Percentiles rank a stretch among this genome's conserved stretches.
These are phyloP conservation scores for Fundulus diaphanus DNA, from an alignment of 2,797 vertebrate species.

Conservation along the genomic window DNA sequence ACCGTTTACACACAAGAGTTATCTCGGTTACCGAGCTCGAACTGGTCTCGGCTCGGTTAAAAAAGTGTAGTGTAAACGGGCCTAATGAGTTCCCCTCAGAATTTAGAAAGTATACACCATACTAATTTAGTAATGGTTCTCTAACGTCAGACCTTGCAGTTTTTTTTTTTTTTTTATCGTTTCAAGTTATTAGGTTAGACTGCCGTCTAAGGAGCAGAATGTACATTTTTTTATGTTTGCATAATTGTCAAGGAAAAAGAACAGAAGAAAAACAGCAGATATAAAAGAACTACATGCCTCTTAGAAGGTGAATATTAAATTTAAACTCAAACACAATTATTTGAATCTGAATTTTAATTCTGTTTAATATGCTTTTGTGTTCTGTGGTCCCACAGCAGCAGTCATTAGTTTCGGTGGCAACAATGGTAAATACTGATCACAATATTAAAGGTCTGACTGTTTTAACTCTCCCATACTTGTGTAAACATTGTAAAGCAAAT, in stretches of 20 bases:
- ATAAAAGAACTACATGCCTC: neutral
- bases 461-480: neutral
- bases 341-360: neutral
- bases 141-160: neutral
- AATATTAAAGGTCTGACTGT: neutral
- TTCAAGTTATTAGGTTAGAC: neutral
- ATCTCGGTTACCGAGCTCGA: too few species aligned
- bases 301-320: neutral
- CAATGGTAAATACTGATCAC: neutral
- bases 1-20: too few species aligned
- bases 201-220: neutral
- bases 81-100: neutral
- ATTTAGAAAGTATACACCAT: neutral
- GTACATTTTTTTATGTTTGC: neutral
- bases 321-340: neutral
- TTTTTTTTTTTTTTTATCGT: neutral
- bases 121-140: neutral
- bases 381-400: neutral
- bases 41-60: too few species aligned
- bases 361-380: neutral
- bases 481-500: neutral
- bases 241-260: neutral
- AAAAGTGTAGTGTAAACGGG: too few species aligned
- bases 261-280: neutral
- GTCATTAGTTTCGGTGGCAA: neutral